Conservation (phyloP, 2,797 vertebrate species). For the Tarsius wallacei region DNA sequence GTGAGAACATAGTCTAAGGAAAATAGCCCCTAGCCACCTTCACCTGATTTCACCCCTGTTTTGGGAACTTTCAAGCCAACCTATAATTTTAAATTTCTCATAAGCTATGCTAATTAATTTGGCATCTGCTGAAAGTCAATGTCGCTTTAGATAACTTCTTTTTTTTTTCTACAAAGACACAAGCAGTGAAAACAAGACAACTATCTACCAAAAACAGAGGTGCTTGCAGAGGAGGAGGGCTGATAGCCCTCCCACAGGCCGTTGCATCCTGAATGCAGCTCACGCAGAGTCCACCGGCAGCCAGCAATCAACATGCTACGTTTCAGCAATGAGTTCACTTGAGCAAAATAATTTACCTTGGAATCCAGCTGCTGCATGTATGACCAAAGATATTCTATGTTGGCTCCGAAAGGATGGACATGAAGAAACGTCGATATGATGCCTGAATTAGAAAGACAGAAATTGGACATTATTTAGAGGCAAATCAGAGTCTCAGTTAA, state of each 20-base stretch:
- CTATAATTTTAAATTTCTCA: conserved; percentile 45
- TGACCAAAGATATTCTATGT: conserved; percentile 98
- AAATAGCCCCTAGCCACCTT: neutral
- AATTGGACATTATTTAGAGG: conserved; percentile 61
- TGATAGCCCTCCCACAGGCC: conserved; percentile 60
- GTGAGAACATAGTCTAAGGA: neutral
- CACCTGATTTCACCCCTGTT: neutral
- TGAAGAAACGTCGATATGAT: conserved; percentile 98
- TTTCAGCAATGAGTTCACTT: conserved; percentile 67
- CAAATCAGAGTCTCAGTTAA: conserved; percentile 26
- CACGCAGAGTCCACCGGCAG: conserved; percentile 55
- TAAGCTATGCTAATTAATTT: conserved; percentile 68
- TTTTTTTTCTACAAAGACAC: conserved; percentile 75
- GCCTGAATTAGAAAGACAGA: conserved; percentile 91
- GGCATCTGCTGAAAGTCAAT: conserved; percentile 67
- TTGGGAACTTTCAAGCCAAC: conserved; percentile 16
- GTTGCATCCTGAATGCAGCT: conserved; percentile 69
- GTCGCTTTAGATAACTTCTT: conserved; percentile 68
- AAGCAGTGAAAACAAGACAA: neutral
- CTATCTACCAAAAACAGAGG: neutral
- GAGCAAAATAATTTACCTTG: conserved; percentile 92
- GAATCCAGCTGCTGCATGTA: conserved; percentile 98
- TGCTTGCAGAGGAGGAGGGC: conserved; percentile 59
- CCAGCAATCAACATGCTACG: conserved; percentile 51
- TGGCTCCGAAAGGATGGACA: conserved; percentile 98